Percentiles rank a stretch among this genome's conserved stretches.
Evolutionary conservation across 2,888 invertebrate genomes (phyloP).

Genomic region (Leptinotarsa juncta): DNA sequence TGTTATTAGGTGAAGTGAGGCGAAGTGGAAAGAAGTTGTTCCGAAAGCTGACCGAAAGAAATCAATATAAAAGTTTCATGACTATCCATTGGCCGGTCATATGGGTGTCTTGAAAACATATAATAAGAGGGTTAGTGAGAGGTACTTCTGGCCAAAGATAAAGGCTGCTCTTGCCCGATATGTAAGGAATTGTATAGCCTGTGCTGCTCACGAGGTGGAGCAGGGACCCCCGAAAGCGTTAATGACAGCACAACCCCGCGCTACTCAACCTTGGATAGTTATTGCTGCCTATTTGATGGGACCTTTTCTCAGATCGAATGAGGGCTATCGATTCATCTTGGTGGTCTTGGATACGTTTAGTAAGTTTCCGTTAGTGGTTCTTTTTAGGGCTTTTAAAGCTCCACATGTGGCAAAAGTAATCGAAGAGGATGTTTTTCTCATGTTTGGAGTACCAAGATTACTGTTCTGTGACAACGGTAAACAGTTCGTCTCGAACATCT

Average conservation of each 20-base stretch:
- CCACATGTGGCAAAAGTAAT: background rate
- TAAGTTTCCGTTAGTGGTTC: slow-evolving; percentile 33
- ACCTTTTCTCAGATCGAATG: slow-evolving; percentile 36
- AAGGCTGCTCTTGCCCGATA: slow-evolving; percentile 46
- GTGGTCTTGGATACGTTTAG: slow-evolving; percentile 36
- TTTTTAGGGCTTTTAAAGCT: slow-evolving; percentile 21
- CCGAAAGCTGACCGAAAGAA: slow-evolving; percentile 35
- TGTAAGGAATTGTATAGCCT: slow-evolving; percentile 41
- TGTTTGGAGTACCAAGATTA: slow-evolving; percentile 36
- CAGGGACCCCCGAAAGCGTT: slow-evolving; percentile 41
- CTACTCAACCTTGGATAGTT: slow-evolving; percentile 34
- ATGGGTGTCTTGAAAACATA: slow-evolving; percentile 47
- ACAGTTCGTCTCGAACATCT: slow-evolving; percentile 36
- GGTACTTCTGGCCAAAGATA: slow-evolving; percentile 41
- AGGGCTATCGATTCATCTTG: slow-evolving; percentile 3
- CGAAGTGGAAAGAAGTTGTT: slow-evolving; percentile 44
- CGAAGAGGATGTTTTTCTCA: slow-evolving; percentile 1
- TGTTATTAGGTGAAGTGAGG: slow-evolving; percentile 24
- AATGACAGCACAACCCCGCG: slow-evolving; percentile 31
- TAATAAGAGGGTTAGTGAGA: slow-evolving; percentile 24
- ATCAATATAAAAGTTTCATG: slow-evolving; percentile 37
- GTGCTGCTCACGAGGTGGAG: slow-evolving; percentile 42
- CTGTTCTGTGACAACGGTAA: slow-evolving; percentile 43
- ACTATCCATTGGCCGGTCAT: slow-evolving; percentile 9
- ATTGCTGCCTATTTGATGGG: slow-evolving; percentile 43